Percentiles rank a stretch among this genome's conserved stretches.
Evolutionary conservation across 2,113 vertebrate genomes (phyloP).

Genomic region (Microtus richardsoni): DNA sequence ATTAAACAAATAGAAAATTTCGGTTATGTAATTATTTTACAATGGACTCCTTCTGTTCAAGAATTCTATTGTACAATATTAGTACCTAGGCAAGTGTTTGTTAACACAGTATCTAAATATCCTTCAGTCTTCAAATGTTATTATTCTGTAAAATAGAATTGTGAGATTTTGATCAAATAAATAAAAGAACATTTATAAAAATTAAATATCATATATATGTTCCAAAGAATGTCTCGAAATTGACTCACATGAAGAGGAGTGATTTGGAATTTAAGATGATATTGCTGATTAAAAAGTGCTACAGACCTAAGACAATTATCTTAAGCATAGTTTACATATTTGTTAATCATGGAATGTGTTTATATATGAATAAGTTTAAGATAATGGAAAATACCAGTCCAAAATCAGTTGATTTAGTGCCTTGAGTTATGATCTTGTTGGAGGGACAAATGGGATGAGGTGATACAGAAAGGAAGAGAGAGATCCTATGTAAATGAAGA

Average conservation of each 20-base stretch:
- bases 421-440: not conserved
- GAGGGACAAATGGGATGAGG: not conserved
- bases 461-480: not conserved
- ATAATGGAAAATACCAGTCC: not conserved
- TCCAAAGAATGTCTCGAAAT: conserved; percentile 17
- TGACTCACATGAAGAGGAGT: not conserved
- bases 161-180: not conserved
- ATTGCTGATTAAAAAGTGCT: not conserved
- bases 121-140: conserved; percentile 18
- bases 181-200: not conserved
- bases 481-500: not conserved
- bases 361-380: not conserved
- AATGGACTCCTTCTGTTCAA: not conserved
- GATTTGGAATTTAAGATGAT: not conserved
- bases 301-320: not conserved
- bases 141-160: not conserved
- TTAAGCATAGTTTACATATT: not conserved
- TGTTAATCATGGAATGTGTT: not conserved
- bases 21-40: not conserved
- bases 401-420: not conserved
- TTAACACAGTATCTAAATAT: not conserved
- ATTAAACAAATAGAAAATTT: not conserved
- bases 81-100: not conserved
- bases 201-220: not conserved
- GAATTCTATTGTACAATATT: not conserved